Conservation (phyloP, 35 echinoderm and acorn worm species). For the Apostichopus japonicus region DNA sequence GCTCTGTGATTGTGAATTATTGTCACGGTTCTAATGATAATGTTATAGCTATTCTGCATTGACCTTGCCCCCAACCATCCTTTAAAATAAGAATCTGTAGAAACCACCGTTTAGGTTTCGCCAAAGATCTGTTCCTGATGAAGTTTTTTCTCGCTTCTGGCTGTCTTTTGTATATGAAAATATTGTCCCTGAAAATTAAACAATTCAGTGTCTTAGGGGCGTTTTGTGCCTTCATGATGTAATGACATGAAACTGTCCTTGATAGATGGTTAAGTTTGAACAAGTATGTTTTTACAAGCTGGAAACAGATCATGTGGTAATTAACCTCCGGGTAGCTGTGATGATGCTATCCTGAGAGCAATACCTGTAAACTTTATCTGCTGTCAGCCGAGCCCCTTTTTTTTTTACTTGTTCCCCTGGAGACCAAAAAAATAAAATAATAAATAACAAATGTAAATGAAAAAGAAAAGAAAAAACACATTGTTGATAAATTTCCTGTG, state of each 20-base stretch:
- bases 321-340: conserved; percentile 2
- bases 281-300: conserved; percentile 21
- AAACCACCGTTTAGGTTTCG: conserved; percentile 9
- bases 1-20: conserved; percentile 54
- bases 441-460: not conserved
- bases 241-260: conserved; percentile 47
- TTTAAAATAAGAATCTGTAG: conserved; percentile 11
- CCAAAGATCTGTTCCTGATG: conserved; percentile 21
- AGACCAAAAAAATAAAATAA: not conserved
- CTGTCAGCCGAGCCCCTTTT: not conserved
- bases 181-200: conserved; percentile 53
- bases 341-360: conserved; percentile 1
- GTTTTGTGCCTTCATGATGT: not conserved
- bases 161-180: conserved; percentile 44
- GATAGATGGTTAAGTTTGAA: conserved; percentile 6
- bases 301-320: conserved; percentile 21
- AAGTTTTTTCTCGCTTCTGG: conserved; percentile 12
- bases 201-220: conserved; percentile 29
- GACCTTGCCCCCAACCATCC: conserved; percentile 54
- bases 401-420: not conserved
- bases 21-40: conserved; percentile 42
- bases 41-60: conserved; percentile 37
- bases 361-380: conserved; percentile 11
- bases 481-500: not conserved
- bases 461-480: not conserved